phyloP scores from a whole-genome alignment of 1,140 invertebrate species.

The Eurosta solidaginis region DNA sequence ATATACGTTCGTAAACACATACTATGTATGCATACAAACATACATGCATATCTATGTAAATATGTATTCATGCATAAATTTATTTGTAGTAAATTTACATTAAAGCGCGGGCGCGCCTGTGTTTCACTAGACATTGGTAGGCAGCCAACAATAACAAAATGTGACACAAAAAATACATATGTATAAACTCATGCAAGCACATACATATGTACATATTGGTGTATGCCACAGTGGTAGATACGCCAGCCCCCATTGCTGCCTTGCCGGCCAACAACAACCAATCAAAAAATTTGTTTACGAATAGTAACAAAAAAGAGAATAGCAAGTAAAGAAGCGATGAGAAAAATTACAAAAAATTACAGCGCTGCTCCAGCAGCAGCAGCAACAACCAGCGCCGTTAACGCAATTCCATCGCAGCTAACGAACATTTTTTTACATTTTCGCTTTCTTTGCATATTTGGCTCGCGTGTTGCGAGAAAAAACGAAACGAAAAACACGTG shows the following conservation, averaged over 20 bases:
- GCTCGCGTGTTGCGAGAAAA: not conserved
- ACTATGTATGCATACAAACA: not conserved
- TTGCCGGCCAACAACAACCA: constrained; percentile 39
- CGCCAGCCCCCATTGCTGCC: constrained; percentile 28
- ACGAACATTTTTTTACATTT: not conserved
- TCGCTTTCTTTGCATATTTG: not conserved
- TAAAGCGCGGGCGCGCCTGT: constrained; percentile 4
- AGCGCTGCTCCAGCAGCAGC: not conserved
- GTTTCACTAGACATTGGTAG: not conserved
- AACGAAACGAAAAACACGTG: constrained; percentile 26
- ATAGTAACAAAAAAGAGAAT: constrained; percentile 48
- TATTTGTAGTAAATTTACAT: not conserved
- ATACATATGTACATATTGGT: not conserved
- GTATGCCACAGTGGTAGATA: not conserved
- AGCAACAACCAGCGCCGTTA: not conserved
- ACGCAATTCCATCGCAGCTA: too few species aligned
- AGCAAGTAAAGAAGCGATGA: constrained; percentile 13
- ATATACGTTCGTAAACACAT: too few species aligned
- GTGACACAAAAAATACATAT: not conserved
- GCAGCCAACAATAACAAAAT: not conserved
- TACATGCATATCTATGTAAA: not conserved
- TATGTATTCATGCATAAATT: not conserved
- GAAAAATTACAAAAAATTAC: constrained; percentile 24
- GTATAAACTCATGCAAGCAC: not conserved
- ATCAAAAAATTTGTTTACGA: constrained; percentile 60